These are phyloP conservation scores for Drosophila sturtevanti DNA, from an alignment of 1,140 invertebrate genomes.

Conservation along the genomic window DNA sequence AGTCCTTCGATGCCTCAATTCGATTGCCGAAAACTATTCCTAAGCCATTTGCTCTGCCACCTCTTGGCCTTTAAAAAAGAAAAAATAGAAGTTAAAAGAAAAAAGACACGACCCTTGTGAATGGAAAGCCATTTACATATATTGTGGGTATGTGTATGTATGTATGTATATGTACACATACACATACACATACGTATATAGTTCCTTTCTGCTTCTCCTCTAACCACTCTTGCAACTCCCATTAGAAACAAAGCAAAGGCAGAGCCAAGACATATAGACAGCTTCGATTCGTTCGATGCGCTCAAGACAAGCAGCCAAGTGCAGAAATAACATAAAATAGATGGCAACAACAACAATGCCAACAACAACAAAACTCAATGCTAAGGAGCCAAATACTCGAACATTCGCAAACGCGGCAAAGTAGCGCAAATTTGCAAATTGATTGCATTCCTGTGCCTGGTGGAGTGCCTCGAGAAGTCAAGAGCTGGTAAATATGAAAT, in stretches of 20 bases:
- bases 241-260: slow-evolving; percentile 16
- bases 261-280: slow-evolving; percentile 54
- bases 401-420: slow-evolving; percentile 80
- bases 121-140: not conserved
- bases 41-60: slow-evolving; percentile 65
- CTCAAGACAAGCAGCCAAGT: slow-evolving; percentile 66
- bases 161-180: not conserved
- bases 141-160: not conserved
- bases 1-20: slow-evolving; percentile 45
- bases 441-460: slow-evolving; percentile 80
- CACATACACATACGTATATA: not conserved
- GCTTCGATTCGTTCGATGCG: slow-evolving; percentile 58
- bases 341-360: slow-evolving; percentile 52
- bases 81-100: slow-evolving; percentile 23
- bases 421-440: slow-evolving; percentile 82
- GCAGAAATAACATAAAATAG: slow-evolving; percentile 75
- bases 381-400: slow-evolving; percentile 78
- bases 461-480: slow-evolving; percentile 16
- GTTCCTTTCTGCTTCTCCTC: slow-evolving; percentile 64
- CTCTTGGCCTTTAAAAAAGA: slow-evolving; percentile 47
- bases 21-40: slow-evolving; percentile 65
- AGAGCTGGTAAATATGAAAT: slow-evolving; percentile 36
- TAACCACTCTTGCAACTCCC: slow-evolving; percentile 8
- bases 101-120: slow-evolving; percentile 33
- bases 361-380: slow-evolving; percentile 45